Evolutionary conservation across 1,140 invertebrate genomes (phyloP), one percentile per base, ranked within the genome.

Genomic region (Ctenoplectra terminalis): DNA sequence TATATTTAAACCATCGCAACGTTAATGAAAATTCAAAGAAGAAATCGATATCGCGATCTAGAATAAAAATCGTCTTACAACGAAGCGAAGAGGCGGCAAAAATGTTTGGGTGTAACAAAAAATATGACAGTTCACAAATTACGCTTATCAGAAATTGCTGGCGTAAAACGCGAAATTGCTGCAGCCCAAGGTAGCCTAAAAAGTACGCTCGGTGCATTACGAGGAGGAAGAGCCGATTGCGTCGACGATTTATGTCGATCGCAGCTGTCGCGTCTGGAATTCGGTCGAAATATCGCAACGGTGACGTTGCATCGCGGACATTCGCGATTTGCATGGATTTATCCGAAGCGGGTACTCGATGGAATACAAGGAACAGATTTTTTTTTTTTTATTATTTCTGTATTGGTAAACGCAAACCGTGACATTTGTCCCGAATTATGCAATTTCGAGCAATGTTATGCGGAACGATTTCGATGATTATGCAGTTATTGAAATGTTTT

Each of bases 241-340:
- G 15, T 26, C 56, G 11, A 37, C 26, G 43, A 63, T 63, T 74
- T 67, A 43, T 61, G 31, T 54, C 31, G 26, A 67, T 46, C 64
- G 64, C 75, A 70, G 54, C 64, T 78, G 64, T 56, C 64, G 48
- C 50, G 31, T 31, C 3, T 60, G 37, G 34, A 58, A 78, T 78
- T 78, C 23, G 61, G 56, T 76, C n/a, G 46, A 52, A 66, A 26
- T 34, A 50, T 34, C 8, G 76, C 56, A 84, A 85, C 74, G 76
- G 71, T 84, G 84, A 84, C 76, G 40, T 54, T 31, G 56, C 71
- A 78, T 84, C 69, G 63, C 60, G 76, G 63, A 84, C 84, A 34
- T 58, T 40, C 34, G 34, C 56, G 31, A 84, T 81, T 85, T 84
- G 23, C 84, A 58, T 64, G 70, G 37, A 84, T 84, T 85, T 76